Evolutionary conservation across 1,140 invertebrate species (phyloP), one percentile per base, ranked within the genome.

Genomic region (Drosophila murphyi): DNA sequence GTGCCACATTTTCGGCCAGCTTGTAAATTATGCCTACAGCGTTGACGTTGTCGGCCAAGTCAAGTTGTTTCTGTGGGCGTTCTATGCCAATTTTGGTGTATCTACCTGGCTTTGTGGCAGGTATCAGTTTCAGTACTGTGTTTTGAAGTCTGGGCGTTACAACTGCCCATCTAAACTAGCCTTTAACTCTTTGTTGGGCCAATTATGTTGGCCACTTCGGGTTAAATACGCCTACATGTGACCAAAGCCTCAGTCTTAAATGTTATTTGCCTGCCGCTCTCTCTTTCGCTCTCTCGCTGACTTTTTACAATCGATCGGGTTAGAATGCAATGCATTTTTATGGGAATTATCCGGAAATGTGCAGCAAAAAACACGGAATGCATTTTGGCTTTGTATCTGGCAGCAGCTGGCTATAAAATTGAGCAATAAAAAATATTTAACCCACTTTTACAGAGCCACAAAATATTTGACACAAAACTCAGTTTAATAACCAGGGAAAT

Each of bases 1-100:
- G 50, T 72, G 51, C 45, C 75, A 72, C 41, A 65, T 72, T 68
- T 39, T 60, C 34, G 59, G 41, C 78, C 73, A 57, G 74, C 74
- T 72, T 82, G 87, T 88, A 88, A 88, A 88, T 88, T 88, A 90
- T 88, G 83, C 76, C 70, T 69, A 50, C 63, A 62, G 39, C 56
- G 57, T 64, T 80, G 77, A 76, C 73, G 74, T 72, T 76, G 68
- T 32, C 45, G 61, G 29, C 59, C 80, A 78, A 88, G 85, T 88
- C 85, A 88, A 88, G 85, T 88, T 88, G 85, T 88, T 88, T 89
- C 86, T 89, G 85, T 88, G 85, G 85, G 85, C 85, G 85, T 88
- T 87, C 52, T 55, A 10, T 50, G 57, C 48, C 67, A 20, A 12
- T 7, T 7, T 20, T 20, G 20, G 20, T 20, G 1, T 20, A 62